phyloP scores from a whole-genome alignment of 2,888 invertebrate species.

The Amitus sp. region DNA sequence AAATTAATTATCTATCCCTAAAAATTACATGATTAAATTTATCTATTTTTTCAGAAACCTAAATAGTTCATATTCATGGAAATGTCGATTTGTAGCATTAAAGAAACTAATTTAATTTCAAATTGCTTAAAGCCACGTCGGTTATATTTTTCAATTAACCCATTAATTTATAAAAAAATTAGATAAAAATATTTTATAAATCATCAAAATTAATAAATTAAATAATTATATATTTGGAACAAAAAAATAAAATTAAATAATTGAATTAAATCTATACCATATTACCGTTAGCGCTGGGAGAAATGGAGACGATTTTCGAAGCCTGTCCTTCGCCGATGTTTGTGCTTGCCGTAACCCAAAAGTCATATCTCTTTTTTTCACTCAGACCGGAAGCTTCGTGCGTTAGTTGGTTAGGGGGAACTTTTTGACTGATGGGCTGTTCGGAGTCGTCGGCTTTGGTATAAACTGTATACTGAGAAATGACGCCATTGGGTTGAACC shows the following conservation, averaged over 20 bases:
- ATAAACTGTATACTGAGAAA: constrained; percentile 93
- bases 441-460: constrained; percentile 76
- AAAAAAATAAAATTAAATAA: neutral
- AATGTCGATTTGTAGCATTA: too few relatives aligned
- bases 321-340: constrained; percentile 94
- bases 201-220: too few relatives aligned
- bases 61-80: neutral
- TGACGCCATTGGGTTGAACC: constrained; percentile 90
- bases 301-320: constrained; percentile 86
- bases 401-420: constrained; percentile 85
- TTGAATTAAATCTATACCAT: neutral
- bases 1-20: too few relatives aligned
- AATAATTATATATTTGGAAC: too few relatives aligned
- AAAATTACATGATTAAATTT: too few relatives aligned
- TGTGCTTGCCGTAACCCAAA: constrained; percentile 95
- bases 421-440: constrained; percentile 79
- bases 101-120: too few relatives aligned
- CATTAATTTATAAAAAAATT: too few relatives aligned
- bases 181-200: too few relatives aligned
- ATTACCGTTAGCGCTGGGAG: constrained; percentile 82
- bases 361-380: constrained; percentile 85
- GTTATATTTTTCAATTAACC: too few relatives aligned
- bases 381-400: constrained; percentile 88
- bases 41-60: too few relatives aligned
- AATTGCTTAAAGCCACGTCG: too few relatives aligned